A percentile compares a stretch with the other conserved stretches of the same genome.
These are phyloP conservation scores for Conchocele bisecta DNA, from an alignment of 2,888 invertebrate species.

Conservation along the genomic window DNA sequence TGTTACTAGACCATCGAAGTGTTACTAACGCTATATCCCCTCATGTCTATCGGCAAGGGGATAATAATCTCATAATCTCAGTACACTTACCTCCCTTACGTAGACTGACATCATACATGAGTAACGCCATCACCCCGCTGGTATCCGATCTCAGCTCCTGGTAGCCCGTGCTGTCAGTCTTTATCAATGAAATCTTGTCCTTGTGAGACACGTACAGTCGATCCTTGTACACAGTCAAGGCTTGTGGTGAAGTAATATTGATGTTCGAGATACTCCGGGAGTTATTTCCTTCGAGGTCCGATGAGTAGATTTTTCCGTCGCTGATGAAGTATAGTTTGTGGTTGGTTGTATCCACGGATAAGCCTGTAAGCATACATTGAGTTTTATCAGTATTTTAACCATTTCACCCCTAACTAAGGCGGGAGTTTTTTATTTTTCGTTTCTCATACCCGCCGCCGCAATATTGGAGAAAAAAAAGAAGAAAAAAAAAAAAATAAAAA, in stretches of 20 bases:
- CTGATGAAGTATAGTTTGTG: conserved; percentile 90
- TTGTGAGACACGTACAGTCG: conserved; percentile 85
- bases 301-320: conserved; percentile 75
- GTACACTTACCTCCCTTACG: conserved; percentile 48
- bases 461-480: too few relatives aligned
- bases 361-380: conserved; percentile 84
- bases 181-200: conserved; percentile 81
- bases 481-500: too few relatives aligned
- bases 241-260: conserved; percentile 86
- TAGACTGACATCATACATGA: conserved; percentile 81
- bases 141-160: conserved; percentile 86
- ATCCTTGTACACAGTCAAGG: conserved; percentile 87
- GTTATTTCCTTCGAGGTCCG: conserved; percentile 56
- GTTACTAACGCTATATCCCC: too few relatives aligned
- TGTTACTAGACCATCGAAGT: too few relatives aligned
- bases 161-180: conserved; percentile 33
- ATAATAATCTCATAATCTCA: too few relatives aligned
- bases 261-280: conserved; percentile 69
- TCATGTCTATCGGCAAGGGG: too few relatives aligned
- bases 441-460: too few relatives aligned
- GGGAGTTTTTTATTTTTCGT: too few relatives aligned
- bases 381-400: too few relatives aligned
- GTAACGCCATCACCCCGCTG: conserved; percentile 76
- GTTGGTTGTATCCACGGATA: conserved; percentile 86
- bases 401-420: too few relatives aligned